Evolutionary conservation across 2,797 vertebrate species (phyloP), one percentile per base, ranked within the genome.

Genomic region (Trachurus trachurus): DNA sequence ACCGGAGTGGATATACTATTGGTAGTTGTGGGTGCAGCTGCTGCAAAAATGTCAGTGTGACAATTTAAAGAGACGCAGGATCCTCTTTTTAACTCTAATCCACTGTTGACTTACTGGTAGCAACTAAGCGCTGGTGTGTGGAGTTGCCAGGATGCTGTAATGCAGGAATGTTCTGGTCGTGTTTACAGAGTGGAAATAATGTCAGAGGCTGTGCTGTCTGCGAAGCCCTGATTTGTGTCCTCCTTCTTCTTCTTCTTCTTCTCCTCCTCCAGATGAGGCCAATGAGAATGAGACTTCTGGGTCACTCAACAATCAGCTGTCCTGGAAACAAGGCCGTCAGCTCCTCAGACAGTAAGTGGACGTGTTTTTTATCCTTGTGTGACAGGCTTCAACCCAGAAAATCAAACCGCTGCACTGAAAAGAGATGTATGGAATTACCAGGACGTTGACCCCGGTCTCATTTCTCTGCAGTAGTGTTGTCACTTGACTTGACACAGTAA

Each of bases 281-380:
- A 99, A 98, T 80, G 98, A 99, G 88, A 97, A 97, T 22, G 98
- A 99, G 86, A 90, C 89, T 90, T 83, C 97, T 92, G 90, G 96
- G 93, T 93, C 95, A 8, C 96, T 97, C 61, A 99, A 98, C 90
- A 99, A 97, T 95, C 98, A 99, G 90, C 95, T 99, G 94, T 98
- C 98, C 92, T 99, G 98, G 98, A 99, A 98, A 93, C 98, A 99
- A 94, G 98, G 98, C 65, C 96, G 98, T 2, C 98, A 99, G 84
- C 96, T 99, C 74, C 96, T 99, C 87, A 96, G 98, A 94, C 98
- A 99, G 98, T 99, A 93, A 97, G 98, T 96, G 65, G 47, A 56
- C 61, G 34, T 1, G 47, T 40, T 67, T 59, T 26, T 53, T 52
- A 39, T 73, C 31, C 17, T 29, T 65, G 15, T 39, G 34, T 53